Evolutionary conservation across 2,113 vertebrate genomes (phyloP), one percentile per base, ranked within the genome.

Genomic region (Aplodontia rufa): DNA sequence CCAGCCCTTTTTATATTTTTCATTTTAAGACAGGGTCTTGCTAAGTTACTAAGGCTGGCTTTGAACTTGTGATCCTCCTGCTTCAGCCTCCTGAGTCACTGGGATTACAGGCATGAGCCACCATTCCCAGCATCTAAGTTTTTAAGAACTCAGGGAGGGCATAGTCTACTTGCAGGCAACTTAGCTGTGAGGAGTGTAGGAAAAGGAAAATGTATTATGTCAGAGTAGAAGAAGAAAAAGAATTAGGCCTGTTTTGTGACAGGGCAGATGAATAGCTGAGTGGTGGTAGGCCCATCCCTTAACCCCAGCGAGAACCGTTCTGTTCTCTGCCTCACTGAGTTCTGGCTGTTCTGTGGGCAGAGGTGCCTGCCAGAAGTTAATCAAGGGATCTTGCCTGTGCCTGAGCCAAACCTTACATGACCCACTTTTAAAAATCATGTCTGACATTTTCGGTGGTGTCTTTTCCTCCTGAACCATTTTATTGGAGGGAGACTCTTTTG

Each of bases 401-500:
- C 3, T 58, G 90, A 92, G 93, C 91, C 74, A 88, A 40, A 75
- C 75, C 76, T 72, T 62, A 86, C 53, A 45, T 82, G 62, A 89
- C 58, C 64, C 64, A 26, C 78, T 91, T 91, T 35, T 19, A n/a
- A 89, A 91, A 87, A 62, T 87, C 58, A n/a, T 49, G 45, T 75
- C 80, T 92, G 82, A 51, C 85, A 51, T 93, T 69, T 60, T 81
- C 49, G 85, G 58, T 92, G 90, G 82, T 79, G 71, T 78, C 81
- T 87, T 80, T 94, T 90, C 71, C 66, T 94, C 66, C 51, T 72
- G 6, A 40, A 72, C 28, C 7, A 6, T 86, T 87, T 94, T 32
- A 75, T 66, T 89, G 76, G 78, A 87, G 55, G 55, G 66, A 91
- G 78, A 42, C 76, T 90, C 47, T 26, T 89, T 71, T 84, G 83